These are phyloP conservation scores for Platichthys stellatus DNA, from an alignment of 2,113 vertebrate genomes.

Conservation along the genomic window DNA sequence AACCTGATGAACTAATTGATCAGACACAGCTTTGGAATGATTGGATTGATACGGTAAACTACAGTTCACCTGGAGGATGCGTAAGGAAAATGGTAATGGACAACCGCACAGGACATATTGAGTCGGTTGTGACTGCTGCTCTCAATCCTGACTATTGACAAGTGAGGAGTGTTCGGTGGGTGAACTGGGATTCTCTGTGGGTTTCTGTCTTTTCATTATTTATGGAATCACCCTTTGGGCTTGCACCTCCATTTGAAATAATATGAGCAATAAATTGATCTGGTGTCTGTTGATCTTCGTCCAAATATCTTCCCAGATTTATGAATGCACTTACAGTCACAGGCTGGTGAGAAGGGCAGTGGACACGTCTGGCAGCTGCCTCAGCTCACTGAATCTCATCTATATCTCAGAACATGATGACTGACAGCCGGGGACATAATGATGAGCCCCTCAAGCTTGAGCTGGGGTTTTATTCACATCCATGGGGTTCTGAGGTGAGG, in stretches of 20 bases:
- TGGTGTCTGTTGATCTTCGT: not conserved
- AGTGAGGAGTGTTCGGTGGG: not conserved
- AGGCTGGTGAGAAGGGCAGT: not conserved
- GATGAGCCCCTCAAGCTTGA: not conserved
- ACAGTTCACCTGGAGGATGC: conserved; percentile 20
- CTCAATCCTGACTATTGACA: conserved; percentile 42
- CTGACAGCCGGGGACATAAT: conserved; percentile 8
- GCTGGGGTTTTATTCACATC: conserved; percentile 4
- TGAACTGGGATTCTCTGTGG: conserved; percentile 30
- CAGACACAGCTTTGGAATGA: not conserved
- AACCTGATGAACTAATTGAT: conserved; percentile 24
- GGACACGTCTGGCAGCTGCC: not conserved
- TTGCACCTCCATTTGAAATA: not conserved
- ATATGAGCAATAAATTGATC: not conserved
- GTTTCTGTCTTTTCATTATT: conserved; percentile 8
- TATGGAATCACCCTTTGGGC: not conserved
- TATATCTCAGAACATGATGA: not conserved
- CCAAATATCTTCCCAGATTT: conserved; percentile 4
- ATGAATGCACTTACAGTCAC: not conserved
- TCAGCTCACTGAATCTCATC: not conserved
- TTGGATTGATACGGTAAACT: conserved; percentile 4
- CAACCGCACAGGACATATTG: conserved; percentile 21
- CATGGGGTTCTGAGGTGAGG: not conserved
- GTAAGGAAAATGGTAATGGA: conserved; percentile 31
- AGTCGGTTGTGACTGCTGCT: conserved; percentile 34